Base-by-base conservation (phyloP, 2,113 vertebrate genomes). In the Actinemys pallida region DNA sequence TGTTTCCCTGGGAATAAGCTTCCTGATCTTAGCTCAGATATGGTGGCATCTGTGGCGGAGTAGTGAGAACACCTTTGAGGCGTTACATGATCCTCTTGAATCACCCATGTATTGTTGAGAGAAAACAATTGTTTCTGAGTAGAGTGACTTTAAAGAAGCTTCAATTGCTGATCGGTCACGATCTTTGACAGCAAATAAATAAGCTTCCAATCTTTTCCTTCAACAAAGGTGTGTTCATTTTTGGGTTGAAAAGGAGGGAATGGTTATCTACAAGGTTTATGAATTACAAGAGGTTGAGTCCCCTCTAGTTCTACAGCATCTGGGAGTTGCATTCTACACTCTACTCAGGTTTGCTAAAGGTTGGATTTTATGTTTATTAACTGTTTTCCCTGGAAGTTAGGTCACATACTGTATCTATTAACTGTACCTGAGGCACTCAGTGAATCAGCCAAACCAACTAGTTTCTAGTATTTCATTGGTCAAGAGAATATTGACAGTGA, bases 221-320 rank as follows among this genome's bases (percentile, higher is more conserved):
- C 35, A 93, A 72, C 65, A 84, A 69, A 11, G 69, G 83, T n/a
- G 47, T 90, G 86, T 90, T 89, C 52, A n/a, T 62, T 54, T 54
- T 29, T 86, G 83, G 45, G 93, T 92, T 89, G 83, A 95, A 72
- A 78, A 94, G 81, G 80, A 94, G 72, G 84, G 95, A 94, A 27
- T 82, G 29, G 4, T 90, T 1, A 47, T 80, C 83, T 87, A 11
- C 22, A 78, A 59, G 57, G 39, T 20, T 76, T 53, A 49, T 83
- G 82, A 84, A 83, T 93, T 93, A 65, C 27, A 59, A 19, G 59
- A 53, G 84, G 39, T 59, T 72, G 53, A 93, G 65, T 59, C 53
- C n/a, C 69, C 47, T 9, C 54, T 90, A 42, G 47, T 84, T 87
- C 35, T 62, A 52, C 2, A 59, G 83, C 10, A 10, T 87, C 86